Evolutionary conservation across 2,113 vertebrate species (phyloP).

Genomic region (Pangasianodon gigas): DNA sequence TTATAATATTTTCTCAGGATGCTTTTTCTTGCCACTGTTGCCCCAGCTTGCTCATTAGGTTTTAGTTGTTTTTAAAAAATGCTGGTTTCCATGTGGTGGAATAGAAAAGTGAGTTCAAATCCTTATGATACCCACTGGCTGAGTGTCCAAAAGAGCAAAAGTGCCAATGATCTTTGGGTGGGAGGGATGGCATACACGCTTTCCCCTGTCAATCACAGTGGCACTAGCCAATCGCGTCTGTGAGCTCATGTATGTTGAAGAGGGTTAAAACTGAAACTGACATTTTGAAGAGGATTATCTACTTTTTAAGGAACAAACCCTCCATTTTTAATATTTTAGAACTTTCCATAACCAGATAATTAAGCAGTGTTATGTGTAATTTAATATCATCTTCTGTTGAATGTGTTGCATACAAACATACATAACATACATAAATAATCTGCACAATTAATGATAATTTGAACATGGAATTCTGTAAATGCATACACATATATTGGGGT

Average conservation of each 20-base stretch:
- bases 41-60: background rate
- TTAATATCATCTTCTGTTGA: background rate
- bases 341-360: background rate
- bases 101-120: background rate
- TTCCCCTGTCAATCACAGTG: background rate
- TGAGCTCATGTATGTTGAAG: background rate
- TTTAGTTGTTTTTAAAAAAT: background rate
- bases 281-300: background rate
- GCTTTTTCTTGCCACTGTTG: background rate
- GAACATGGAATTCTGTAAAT: background rate
- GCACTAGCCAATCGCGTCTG: background rate
- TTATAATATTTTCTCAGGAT: background rate
- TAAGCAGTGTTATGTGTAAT: background rate
- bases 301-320: background rate
- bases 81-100: background rate
- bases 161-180: background rate
- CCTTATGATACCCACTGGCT: too few relatives aligned
- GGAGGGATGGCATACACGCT: background rate
- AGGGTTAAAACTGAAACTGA: background rate
- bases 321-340: background rate
- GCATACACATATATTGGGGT: background rate
- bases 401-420: background rate
- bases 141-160: background rate
- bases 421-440: background rate
- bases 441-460: background rate